Evolutionary conservation across 2,888 invertebrate species (phyloP), one percentile per base, ranked within the genome.

Genomic region (Lasioglossum vierecki): DNA sequence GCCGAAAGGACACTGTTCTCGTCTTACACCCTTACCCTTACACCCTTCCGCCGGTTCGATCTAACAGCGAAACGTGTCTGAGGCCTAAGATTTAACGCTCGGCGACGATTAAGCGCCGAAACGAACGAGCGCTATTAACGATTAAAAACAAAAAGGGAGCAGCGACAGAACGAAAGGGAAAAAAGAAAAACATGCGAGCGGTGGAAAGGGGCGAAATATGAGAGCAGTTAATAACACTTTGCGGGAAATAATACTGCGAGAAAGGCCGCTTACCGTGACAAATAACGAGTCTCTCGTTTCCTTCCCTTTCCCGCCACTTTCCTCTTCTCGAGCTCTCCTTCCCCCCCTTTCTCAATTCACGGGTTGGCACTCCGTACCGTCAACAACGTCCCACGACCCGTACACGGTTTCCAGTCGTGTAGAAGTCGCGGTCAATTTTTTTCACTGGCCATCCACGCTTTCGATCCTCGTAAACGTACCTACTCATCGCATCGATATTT

Each of bases 191-290:
- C 91, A 92, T 91, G 92, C 89, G 92, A 90, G 90, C 89, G 91
- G 91, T 88, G 92, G 92, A 93, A 94, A 94, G 93, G 92, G 93
- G 92, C 94, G 92, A 95, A 94, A 95, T 95, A 95, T 94, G 94
- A 93, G 93, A 92, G 94, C 95, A 94, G 94, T 95, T 95, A 94
- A 95, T 95, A 95, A 95, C 94, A 95, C 94, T 95, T 95, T 94
- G 94, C 91, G 94, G 94, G 93, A 94, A 94, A 95, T 95, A 95
- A 95, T 95, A 94, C 94, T 94, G 93, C 94, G 93, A 93, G 94
- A 93, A 94, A 94, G 94, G 93, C 94, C 94, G 94, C 94, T 94
- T 95, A 94, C 93, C 89, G 94, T 95, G 94, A 95, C 94, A 94
- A 95, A 94, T 94, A 95, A 94, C 94, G 91, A 91, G 89, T 90